A percentile compares a stretch with the other conserved stretches of the same genome.
Conservation (phyloP, 2,113 vertebrate species). For the Tragelaphus scriptus region DNA sequence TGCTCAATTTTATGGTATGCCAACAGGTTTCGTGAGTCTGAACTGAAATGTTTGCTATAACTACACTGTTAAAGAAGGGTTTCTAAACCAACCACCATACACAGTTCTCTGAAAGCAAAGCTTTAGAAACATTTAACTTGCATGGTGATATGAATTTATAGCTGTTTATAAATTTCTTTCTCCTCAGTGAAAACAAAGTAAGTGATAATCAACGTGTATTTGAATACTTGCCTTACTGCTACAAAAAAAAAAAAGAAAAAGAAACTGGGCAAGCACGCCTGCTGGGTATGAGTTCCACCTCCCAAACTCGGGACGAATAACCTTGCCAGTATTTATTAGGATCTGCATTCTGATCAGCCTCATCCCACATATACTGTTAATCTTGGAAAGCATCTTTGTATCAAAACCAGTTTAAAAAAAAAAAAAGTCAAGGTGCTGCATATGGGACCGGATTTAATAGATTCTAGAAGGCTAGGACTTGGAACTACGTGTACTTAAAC, state of each 20-base stretch:
- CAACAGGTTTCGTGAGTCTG: slow-evolving; percentile 4
- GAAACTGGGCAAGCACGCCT: neutral
- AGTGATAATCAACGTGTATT: neutral
- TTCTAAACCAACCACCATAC: neutral
- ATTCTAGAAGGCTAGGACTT: neutral
- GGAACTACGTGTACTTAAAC: slow-evolving; percentile 25
- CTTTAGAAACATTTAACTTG: neutral
- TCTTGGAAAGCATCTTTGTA: slow-evolving; percentile 29
- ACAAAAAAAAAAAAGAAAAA: neutral
- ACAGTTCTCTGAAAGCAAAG: neutral
- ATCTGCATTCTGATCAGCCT: slow-evolving; percentile 26
- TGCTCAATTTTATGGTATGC: slow-evolving; percentile 34
- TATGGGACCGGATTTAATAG: neutral
- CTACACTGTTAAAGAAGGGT: neutral
- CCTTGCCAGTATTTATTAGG: slow-evolving; percentile 4
- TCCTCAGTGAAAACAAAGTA: neutral
- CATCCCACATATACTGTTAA: slow-evolving; percentile 21
- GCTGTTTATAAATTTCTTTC: neutral
- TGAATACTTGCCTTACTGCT: neutral
- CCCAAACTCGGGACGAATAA: neutral
- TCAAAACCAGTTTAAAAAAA: neutral
- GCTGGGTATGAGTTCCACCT: slow-evolving; percentile 29
- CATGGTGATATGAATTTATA: neutral
- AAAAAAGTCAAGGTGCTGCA: neutral
- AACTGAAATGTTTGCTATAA: neutral